Conservation (phyloP, 2,888 invertebrate species). For the Cryptocephalus moraei region DNA sequence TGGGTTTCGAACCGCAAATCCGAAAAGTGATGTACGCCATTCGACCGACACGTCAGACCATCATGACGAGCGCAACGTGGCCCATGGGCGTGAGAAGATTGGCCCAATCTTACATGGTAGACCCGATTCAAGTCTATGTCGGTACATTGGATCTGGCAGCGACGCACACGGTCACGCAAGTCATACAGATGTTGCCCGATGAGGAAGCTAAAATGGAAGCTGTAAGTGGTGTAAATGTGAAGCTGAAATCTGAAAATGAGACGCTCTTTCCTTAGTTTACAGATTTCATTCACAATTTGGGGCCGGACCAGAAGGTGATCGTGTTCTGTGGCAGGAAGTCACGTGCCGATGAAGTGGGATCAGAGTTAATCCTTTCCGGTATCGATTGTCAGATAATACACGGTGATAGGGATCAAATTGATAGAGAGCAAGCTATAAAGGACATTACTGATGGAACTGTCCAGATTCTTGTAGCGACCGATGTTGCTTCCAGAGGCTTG, state of each 20-base stretch:
- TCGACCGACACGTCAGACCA: constrained; percentile 83
- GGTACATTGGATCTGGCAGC: constrained; percentile 84
- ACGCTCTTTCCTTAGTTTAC: constrained; percentile 41
- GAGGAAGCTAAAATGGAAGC: constrained; percentile 55
- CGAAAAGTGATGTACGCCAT: constrained; percentile 70
- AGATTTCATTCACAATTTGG: constrained; percentile 62
- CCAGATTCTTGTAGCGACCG: constrained; percentile 83
- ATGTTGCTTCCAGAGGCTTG: constrained; percentile 89
- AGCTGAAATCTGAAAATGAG: no score
- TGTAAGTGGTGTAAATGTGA: no score
- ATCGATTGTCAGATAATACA: constrained; percentile 73
- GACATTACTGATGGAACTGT: constrained; percentile 74
- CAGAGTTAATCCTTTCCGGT: constrained; percentile 63
- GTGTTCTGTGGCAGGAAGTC: constrained; percentile 85
- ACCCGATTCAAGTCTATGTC: constrained; percentile 84
- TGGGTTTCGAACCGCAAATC: constrained; percentile 85
- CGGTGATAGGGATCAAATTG: constrained; percentile 70
- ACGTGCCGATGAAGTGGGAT: constrained; percentile 71
- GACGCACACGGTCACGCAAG: constrained; percentile 77
- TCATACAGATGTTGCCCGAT: constrained; percentile 63
- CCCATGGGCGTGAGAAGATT: constrained; percentile 76
- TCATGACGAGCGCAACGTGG: constrained; percentile 97
- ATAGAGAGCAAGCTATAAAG: constrained; percentile 71
- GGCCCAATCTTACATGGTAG: constrained; percentile 76
- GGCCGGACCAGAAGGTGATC: constrained; percentile 70